Evolutionary conservation across 2,797 vertebrate genomes (phyloP), one percentile per base, ranked within the genome.

Genomic region (Miichthys miiuy): DNA sequence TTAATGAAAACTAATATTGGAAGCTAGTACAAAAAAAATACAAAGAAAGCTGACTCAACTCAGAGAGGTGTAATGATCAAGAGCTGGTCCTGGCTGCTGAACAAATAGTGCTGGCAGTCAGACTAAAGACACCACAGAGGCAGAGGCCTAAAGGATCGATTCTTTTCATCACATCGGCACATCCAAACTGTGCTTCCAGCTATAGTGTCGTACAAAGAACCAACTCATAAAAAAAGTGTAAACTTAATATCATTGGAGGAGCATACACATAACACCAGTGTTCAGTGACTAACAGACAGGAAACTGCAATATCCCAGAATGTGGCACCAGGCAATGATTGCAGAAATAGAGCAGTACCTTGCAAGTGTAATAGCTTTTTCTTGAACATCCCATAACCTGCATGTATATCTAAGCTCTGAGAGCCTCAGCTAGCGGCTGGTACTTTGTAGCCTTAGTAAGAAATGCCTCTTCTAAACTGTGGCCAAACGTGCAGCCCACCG

Each of bases 101-200:
- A 51, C 71, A 63, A 70, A 63, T 52, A 68, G 23, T 68, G 38
- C 56, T 75, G 34, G 21, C 13, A 75, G 47, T 72, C 23, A n/a
- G 44, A 81, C n/a, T 30, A 46, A 81, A 68, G 51, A 72, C 44
- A 68, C 30, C 54, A 44, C n/a, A 72, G 54, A 50, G 14, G 38
- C 66, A 58, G 74, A 44, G n/a, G 69, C 47, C 18, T 68, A 13
- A 60, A 72, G 46, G 41, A 68, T 20, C 4, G 23, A 21, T 23
- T 30, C 6, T 67, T 66, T 44, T 75, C 5, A 62, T 72, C 63
- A 67, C 55, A 72, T 21, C 38, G 38, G 2, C 68, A 18, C 56
- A 72, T 62, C 21, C n/a, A 67, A 52, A 63, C 17, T 25, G 4
- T 16, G 25, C 51, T 54, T 63, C 47, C 27, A 64, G 62, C 44